Conservation (phyloP, 2,113 vertebrate species). For the Zosterops japonicus region DNA sequence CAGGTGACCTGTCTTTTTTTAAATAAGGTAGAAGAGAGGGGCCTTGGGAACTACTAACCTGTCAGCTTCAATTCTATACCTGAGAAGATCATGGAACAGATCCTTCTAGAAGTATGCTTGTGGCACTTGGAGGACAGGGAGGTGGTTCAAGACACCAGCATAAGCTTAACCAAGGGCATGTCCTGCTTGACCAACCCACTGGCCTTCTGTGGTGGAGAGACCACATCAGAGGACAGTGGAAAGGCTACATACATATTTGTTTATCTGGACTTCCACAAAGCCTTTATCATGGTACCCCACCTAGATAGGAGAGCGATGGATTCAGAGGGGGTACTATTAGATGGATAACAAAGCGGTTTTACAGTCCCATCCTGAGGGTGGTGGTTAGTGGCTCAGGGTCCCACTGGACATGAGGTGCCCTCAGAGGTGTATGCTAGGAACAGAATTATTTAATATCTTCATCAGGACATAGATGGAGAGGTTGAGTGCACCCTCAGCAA, state of each 20-base stretch:
- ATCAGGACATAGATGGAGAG: too few species aligned
- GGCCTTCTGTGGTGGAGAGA: not conserved
- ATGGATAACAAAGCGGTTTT: not conserved
- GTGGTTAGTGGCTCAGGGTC: not conserved
- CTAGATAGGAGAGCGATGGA: not conserved
- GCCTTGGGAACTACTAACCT: not conserved
- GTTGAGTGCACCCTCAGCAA: too few species aligned
- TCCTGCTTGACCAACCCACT: not conserved
- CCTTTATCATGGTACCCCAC: not conserved
- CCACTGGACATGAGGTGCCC: not conserved
- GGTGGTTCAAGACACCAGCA: not conserved
- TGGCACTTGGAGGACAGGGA: too few species aligned
- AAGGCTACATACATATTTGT: accelerated
- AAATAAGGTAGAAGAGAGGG: not conserved
- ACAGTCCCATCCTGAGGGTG: not conserved
- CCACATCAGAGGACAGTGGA: not conserved
- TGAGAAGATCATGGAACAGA: not conserved
- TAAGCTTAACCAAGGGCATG: not conserved
- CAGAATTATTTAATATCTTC: not conserved
- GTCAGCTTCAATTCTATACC: not conserved
- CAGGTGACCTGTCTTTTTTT: not conserved
- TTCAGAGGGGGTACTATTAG: not conserved
- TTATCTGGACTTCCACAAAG: not conserved
- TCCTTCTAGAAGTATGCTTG: not conserved
- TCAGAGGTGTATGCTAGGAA: accelerated